These are phyloP conservation scores for Chelonus insularis DNA, from an alignment of 1,140 invertebrate species.

Conservation along the genomic window DNA sequence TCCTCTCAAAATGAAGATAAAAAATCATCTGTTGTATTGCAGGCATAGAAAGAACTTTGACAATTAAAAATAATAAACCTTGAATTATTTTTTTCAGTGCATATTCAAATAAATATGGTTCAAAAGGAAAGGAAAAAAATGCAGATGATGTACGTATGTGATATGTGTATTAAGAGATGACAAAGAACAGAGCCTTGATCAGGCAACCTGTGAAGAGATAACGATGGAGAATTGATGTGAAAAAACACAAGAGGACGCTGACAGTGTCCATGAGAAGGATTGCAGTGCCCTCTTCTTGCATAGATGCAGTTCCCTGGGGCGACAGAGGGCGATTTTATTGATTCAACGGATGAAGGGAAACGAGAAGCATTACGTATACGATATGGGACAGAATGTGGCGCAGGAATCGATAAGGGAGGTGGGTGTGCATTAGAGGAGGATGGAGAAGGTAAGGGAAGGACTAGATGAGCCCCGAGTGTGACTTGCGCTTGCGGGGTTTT, in stretches of 20 bases:
- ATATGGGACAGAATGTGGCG: conserved; percentile 52
- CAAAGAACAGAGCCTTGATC: too few relatives aligned
- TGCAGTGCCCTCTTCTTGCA: neutral
- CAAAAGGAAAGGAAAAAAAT: too few relatives aligned
- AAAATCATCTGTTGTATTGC: too few relatives aligned
- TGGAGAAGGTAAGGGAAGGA: conserved; percentile 6
- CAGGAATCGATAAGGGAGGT: conserved; percentile 60
- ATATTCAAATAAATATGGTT: too few relatives aligned
- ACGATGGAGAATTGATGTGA: neutral
- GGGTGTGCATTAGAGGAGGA: conserved; percentile 10
- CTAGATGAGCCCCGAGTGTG: conserved; percentile 4
- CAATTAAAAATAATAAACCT: too few relatives aligned
- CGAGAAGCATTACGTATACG: neutral
- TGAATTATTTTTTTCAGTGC: too few relatives aligned
- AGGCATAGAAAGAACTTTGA: too few relatives aligned
- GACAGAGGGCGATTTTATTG: conserved; percentile 47
- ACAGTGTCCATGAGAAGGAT: neutral
- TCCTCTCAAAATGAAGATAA: too few relatives aligned
- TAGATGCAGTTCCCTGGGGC: neutral
- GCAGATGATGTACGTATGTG: too few relatives aligned
- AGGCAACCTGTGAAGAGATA: too few relatives aligned
- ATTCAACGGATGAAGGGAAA: conserved; percentile 44
- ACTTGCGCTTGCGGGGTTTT: conserved; percentile 20
- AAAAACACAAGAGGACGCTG: neutral
- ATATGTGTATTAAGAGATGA: too few relatives aligned